These are phyloP conservation scores for Lanius ludovicianus DNA, from an alignment of 2,113 vertebrate genomes.

Conservation along the genomic window DNA sequence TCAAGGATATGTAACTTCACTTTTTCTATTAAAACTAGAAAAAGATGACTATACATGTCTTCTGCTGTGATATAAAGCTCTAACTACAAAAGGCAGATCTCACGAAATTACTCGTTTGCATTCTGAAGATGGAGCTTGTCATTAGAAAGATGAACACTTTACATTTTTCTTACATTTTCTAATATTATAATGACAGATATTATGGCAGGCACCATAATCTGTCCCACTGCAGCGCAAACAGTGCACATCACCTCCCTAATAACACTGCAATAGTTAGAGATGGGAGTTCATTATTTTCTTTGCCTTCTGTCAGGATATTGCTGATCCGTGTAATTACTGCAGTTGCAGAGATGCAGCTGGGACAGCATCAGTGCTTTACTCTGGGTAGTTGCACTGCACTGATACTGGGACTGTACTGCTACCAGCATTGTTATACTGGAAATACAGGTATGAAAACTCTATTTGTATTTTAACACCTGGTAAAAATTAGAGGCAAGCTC, in stretches of 20 bases:
- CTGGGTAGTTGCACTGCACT: background rate
- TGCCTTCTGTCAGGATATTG: background rate
- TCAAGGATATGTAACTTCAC: background rate
- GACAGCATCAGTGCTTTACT: background rate
- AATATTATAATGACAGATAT: slow-evolving; percentile 28
- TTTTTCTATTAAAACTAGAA: background rate
- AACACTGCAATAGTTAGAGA: background rate
- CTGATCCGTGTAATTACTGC: background rate
- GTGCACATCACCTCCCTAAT: background rate
- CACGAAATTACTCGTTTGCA: slow-evolving; percentile 3
- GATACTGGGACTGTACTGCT: background rate
- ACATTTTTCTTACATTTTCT: slow-evolving; percentile 10
- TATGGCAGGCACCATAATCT: slow-evolving; percentile 1
- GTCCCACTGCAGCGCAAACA: background rate
- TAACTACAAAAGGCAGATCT: slow-evolving; percentile 9
- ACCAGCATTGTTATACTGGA: background rate
- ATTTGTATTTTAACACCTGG: background rate
- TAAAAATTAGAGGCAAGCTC: background rate
- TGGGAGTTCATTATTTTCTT: background rate
- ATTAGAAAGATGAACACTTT: slow-evolving; percentile 10
- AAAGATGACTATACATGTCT: background rate
- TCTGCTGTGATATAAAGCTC: background rate
- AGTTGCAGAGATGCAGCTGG: background rate
- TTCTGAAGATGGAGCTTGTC: slow-evolving; percentile 16
- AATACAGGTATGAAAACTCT: background rate